Conservation (phyloP, 1,140 invertebrate species). For the Oscheius sp. region DNA sequence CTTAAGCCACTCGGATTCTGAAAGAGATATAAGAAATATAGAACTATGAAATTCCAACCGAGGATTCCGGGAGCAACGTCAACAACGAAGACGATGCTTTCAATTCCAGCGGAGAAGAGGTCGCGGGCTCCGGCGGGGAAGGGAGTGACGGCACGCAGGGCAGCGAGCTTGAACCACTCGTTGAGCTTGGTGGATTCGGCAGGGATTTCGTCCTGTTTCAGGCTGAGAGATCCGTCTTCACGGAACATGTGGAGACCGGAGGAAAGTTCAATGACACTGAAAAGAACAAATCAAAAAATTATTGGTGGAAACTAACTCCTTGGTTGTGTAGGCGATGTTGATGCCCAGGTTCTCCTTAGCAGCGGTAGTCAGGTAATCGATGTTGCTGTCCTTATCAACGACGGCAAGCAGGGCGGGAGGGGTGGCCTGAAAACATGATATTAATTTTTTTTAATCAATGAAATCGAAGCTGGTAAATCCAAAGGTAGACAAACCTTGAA, state of each 20-base stretch:
- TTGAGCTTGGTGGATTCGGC: constrained; percentile 1
- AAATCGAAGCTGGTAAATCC: too few relatives aligned
- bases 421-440: neutral
- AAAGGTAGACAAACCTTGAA: neutral
- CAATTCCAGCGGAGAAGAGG: constrained; percentile 9
- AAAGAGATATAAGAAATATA: neutral
- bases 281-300: neutral
- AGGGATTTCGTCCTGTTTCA: neutral
- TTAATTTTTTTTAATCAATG: too few relatives aligned
- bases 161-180: neutral
- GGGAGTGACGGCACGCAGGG: neutral
- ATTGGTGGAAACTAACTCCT: neutral
- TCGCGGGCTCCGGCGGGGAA: neutral
- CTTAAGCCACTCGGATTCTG: neutral
- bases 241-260: neutral
- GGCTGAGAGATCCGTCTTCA: neutral
- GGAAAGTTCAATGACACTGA: neutral
- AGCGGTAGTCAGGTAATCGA: neutral
- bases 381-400: neutral
- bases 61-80: neutral
- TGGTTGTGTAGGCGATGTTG: neutral
- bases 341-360: neutral
- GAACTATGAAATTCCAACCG: constrained; percentile 1
- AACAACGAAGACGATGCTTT: neutral
- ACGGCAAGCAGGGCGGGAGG: neutral